phyloP scores from a whole-genome alignment of 2,113 vertebrate genomes.

The Morone saxatilis region DNA sequence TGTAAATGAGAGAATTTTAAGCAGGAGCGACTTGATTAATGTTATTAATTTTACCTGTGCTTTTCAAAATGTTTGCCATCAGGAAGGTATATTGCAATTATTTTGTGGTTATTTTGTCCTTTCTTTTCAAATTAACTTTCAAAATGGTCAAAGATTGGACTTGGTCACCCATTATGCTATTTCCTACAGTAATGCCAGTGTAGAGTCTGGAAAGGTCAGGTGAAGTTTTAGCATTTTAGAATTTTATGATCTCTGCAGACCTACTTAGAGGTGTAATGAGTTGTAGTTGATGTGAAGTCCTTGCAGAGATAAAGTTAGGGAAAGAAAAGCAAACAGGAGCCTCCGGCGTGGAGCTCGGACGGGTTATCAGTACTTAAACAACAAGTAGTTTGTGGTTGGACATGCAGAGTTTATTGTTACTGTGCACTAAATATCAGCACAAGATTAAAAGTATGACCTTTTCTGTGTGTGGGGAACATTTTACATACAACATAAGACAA shows the following conservation, averaged over 20 bases:
- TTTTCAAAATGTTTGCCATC: constrained; percentile 14
- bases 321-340: background rate
- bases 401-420: constrained; percentile 3
- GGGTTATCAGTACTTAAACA: background rate
- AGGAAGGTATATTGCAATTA: background rate
- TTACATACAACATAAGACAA: constrained; percentile 24
- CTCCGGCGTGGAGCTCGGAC: background rate
- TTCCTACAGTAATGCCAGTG: constrained; percentile 2
- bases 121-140: constrained; percentile 8
- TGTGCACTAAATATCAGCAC: constrained; percentile 9
- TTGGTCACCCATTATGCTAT: background rate
- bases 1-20: constrained; percentile 24
- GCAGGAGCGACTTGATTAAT: constrained; percentile 22
- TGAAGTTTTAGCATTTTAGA: constrained; percentile 33
- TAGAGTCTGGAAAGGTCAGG: constrained; percentile 19
- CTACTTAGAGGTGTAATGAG: constrained; percentile 8
- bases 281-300: constrained; percentile 8
- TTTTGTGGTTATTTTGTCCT: background rate
- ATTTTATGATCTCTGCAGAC: constrained; percentile 26
- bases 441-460: constrained; percentile 44
- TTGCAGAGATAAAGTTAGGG: constrained; percentile 11
- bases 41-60: constrained; percentile 5
- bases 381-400: constrained; percentile 16
- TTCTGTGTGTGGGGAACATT: background rate
- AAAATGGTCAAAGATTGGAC: background rate